phyloP scores from a whole-genome alignment of 2,888 invertebrate genomes.

The Agrochola macilenta region DNA sequence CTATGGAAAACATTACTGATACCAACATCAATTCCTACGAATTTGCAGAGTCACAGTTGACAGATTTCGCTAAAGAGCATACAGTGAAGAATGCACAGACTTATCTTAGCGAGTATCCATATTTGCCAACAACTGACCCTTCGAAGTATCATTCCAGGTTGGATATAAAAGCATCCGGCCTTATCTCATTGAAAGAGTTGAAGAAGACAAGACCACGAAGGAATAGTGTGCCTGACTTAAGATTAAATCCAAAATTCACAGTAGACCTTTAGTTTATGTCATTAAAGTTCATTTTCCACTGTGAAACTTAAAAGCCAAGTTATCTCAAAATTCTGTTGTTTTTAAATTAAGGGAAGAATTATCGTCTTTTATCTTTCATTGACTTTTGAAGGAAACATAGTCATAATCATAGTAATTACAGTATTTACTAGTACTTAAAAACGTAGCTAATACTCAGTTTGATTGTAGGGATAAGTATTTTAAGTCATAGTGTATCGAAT shows the following conservation, averaged over 20 bases:
- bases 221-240: constrained; percentile 87
- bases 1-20: constrained; percentile 87
- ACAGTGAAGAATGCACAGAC: constrained; percentile 84
- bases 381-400: constrained; percentile 32
- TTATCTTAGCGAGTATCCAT: constrained; percentile 87
- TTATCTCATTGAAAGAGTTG: constrained; percentile 86
- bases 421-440: constrained; percentile 79
- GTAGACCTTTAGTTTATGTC: constrained; percentile 75
- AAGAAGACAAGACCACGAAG: constrained; percentile 80
- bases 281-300: background rate
- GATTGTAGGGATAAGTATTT: constrained; percentile 56
- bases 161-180: constrained; percentile 85
- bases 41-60: constrained; percentile 80
- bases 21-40: constrained; percentile 84
- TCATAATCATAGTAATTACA: constrained; percentile 67
- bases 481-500: constrained; percentile 40
- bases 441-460: constrained; percentile 77
- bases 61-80: constrained; percentile 81
- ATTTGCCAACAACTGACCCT: constrained; percentile 88
- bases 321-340: constrained; percentile 2
- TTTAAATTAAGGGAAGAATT: background rate
- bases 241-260: constrained; percentile 83
- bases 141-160: constrained; percentile 87
- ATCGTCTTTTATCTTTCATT: constrained; percentile 37
- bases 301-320: background rate